Evolutionary conservation across 2,888 invertebrate genomes (phyloP).

Genomic region (Drosophila sordidapex): DNA sequence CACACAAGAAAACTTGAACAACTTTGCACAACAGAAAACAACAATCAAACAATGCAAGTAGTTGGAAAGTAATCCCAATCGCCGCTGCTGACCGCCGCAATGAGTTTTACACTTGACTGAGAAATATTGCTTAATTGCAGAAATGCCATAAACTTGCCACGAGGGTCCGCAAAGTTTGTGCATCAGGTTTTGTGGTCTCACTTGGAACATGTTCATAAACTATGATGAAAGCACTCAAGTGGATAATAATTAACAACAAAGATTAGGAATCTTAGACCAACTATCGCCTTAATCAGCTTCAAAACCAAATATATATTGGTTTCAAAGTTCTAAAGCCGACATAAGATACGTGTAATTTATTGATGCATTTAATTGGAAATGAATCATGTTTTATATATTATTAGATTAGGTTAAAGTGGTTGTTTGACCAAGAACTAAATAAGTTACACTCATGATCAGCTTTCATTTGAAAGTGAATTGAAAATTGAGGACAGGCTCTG

Average conservation of each 20-base stretch:
- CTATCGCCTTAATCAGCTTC: background rate
- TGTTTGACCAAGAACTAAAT: background rate
- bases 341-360: background rate
- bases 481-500: background rate
- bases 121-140: slow-evolving; percentile 70
- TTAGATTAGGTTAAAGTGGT: background rate
- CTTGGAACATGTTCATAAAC: slow-evolving; percentile 29
- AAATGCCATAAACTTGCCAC: slow-evolving; percentile 51
- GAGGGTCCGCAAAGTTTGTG: slow-evolving; percentile 42
- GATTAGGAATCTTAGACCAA: background rate
- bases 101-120: slow-evolving; percentile 56
- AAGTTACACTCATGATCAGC: background rate
- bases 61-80: slow-evolving; percentile 50
- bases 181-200: slow-evolving; percentile 39
- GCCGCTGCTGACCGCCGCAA: slow-evolving; percentile 40
- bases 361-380: background rate
- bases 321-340: background rate
- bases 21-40: slow-evolving; percentile 13
- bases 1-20: slow-evolving; percentile 36
- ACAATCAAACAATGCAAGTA: slow-evolving; percentile 32
- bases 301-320: no score
- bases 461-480: background rate
- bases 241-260: background rate
- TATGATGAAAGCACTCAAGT: slow-evolving; percentile 23
- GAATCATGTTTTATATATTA: background rate